phyloP scores from a whole-genome alignment of 1,140 invertebrate genomes.

The Drosophila sp. region DNA sequence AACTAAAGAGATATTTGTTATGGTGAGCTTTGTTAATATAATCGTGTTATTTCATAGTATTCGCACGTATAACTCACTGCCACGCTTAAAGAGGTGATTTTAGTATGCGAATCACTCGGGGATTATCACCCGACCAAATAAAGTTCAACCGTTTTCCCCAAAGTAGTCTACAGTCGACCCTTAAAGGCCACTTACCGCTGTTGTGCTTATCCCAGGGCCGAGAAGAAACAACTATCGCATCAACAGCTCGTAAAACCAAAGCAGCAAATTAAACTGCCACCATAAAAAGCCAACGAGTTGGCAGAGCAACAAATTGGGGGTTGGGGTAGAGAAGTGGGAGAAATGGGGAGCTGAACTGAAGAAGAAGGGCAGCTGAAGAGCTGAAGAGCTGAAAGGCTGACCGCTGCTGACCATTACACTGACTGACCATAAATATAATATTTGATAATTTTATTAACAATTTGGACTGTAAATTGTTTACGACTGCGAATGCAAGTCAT shows the following conservation, averaged over 20 bases:
- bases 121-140: conserved; percentile 34
- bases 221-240: conserved; percentile 60
- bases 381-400: background rate
- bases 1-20: background rate
- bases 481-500: conserved; percentile 46
- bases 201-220: conserved; percentile 27
- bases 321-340: background rate
- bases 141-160: background rate
- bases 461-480: conserved; percentile 80
- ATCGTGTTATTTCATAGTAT: conserved; percentile 21
- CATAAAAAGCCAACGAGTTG: conserved; percentile 58
- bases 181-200: conserved; percentile 33
- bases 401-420: conserved; percentile 51
- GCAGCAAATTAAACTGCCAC: conserved; percentile 75
- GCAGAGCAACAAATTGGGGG: background rate
- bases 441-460: conserved; percentile 83
- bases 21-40: background rate
- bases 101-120: conserved; percentile 35
- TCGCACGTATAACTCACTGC: conserved; percentile 26
- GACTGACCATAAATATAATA: conserved; percentile 79
- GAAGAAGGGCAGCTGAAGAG: background rate
- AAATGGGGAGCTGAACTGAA: too few relatives aligned
- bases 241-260: conserved; percentile 80
- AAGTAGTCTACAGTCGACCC: conserved; percentile 9
- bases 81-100: conserved; percentile 37